These are phyloP conservation scores for Halcyon smyrnensis DNA, from an alignment of 2,797 vertebrate genomes.

Conservation along the genomic window DNA sequence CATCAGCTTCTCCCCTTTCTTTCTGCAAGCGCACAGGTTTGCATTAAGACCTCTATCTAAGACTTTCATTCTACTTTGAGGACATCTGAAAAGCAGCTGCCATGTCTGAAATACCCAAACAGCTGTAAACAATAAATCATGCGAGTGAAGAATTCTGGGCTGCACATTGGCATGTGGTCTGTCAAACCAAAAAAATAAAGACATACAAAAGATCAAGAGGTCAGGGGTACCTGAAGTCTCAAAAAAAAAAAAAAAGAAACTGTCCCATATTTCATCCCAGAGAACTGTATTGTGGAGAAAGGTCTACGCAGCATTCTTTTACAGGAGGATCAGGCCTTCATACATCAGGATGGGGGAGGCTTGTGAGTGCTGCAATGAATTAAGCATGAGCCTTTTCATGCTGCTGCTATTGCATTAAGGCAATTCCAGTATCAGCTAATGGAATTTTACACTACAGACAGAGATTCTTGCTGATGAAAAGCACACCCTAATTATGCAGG, in stretches of 20 bases:
- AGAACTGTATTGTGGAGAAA: slow-evolving; percentile 29
- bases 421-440: neutral
- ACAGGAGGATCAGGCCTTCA: neutral
- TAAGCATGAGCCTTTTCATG: slow-evolving; percentile 17
- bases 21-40: slow-evolving; percentile 74
- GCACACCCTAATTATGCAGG: slow-evolving; percentile 59
- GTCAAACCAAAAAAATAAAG: slow-evolving; percentile 95
- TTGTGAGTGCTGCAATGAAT: neutral
- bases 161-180: slow-evolving; percentile 87
- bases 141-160: slow-evolving; percentile 83
- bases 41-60: slow-evolving; percentile 72
- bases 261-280: slow-evolving; percentile 73
- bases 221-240: slow-evolving; percentile 82
- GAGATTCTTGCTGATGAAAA: slow-evolving; percentile 72
- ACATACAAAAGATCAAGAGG: slow-evolving; percentile 88
- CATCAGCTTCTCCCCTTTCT: slow-evolving; percentile 75
- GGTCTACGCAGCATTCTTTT: slow-evolving; percentile 42
- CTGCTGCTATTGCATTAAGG: neutral
- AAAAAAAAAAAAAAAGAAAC: slow-evolving; percentile 68
- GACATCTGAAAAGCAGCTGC: slow-evolving; percentile 90
- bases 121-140: slow-evolving; percentile 95
- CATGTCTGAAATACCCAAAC: slow-evolving; percentile 84
- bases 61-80: slow-evolving; percentile 77
- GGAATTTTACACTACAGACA: slow-evolving; percentile 66
- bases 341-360: neutral